A percentile compares a stretch with the other conserved stretches of the same genome.
These are phyloP conservation scores for Procavia capensis DNA, from an alignment of 2,113 vertebrate genomes.

Conservation along the genomic window DNA sequence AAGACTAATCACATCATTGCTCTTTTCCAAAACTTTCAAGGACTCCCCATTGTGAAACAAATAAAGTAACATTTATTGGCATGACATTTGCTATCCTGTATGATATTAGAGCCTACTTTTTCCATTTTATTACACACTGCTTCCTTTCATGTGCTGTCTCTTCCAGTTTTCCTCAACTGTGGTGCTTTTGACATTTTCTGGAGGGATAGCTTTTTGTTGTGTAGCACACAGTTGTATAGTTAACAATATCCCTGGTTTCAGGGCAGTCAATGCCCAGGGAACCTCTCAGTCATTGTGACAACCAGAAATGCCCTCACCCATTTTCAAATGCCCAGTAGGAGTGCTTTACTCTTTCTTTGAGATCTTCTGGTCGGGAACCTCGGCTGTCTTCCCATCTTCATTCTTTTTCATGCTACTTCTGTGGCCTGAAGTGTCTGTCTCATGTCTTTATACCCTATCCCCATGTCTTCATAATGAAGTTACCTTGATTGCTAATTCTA, in stretches of 20 bases:
- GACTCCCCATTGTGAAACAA: not conserved
- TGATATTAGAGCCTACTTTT: not conserved
- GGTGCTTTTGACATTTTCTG: not conserved
- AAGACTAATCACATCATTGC: not conserved
- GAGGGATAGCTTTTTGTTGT: not conserved
- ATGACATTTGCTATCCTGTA: not conserved
- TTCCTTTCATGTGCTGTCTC: not conserved
- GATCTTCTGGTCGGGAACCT: not conserved
- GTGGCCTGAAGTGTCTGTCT: not conserved
- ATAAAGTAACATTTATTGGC: not conserved
- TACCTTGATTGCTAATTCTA: slow-evolving; percentile 1
- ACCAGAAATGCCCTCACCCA: not conserved
- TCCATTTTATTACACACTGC: not conserved
- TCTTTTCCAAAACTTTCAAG: not conserved
- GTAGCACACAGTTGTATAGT: not conserved
- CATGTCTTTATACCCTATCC: not conserved
- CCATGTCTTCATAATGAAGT: not conserved
- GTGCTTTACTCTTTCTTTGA: not conserved
- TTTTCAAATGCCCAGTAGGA: not conserved
- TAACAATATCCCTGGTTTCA: not conserved
- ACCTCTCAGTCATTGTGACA: not conserved
- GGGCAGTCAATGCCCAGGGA: not conserved
- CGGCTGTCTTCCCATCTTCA: not conserved
- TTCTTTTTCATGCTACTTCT: not conserved
- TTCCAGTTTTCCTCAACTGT: not conserved